These are phyloP conservation scores for Linnaemya tessellans DNA, from an alignment of 2,888 invertebrate species.

Conservation along the genomic window DNA sequence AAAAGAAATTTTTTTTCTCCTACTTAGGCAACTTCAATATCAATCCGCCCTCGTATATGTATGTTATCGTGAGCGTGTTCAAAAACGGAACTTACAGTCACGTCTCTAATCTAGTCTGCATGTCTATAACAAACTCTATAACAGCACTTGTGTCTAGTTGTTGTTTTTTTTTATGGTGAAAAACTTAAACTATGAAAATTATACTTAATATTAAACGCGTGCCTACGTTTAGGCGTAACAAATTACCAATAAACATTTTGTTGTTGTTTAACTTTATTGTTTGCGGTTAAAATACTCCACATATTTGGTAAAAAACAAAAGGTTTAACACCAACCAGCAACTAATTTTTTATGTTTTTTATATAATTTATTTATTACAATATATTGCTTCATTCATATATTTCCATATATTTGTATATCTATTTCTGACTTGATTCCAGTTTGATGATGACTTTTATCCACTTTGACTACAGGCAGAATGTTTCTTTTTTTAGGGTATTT, in stretches of 20 bases:
- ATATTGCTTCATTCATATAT: slow-evolving; percentile 1
- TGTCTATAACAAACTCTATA: slow-evolving; percentile 9
- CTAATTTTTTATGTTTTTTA: neutral
- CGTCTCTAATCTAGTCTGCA: no score
- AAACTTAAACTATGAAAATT: slow-evolving; percentile 67
- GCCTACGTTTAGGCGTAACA: slow-evolving; percentile 80
- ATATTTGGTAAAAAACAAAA: slow-evolving; percentile 18
- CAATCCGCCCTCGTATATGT: no score
- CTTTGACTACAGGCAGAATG: neutral
- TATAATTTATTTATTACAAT: slow-evolving; percentile 1
- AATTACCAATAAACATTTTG: slow-evolving; percentile 74
- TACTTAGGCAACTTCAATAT: no score
- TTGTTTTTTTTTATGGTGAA: slow-evolving; percentile 20
- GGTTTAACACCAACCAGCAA: slow-evolving; percentile 21
- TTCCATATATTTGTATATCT: neutral
- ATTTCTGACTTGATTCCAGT: slow-evolving; percentile 58
- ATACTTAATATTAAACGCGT: slow-evolving; percentile 74
- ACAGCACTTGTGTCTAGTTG: slow-evolving; percentile 1
- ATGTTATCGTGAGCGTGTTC: no score
- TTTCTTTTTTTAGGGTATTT: slow-evolving; percentile 12
- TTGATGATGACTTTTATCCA: slow-evolving; percentile 52
- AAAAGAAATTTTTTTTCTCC: no score
- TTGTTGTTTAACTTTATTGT: slow-evolving; percentile 37
- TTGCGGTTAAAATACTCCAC: slow-evolving; percentile 44
- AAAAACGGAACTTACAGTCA: neutral